Conservation (phyloP, 1,140 invertebrate genomes). For the Macrostomum lignano region DNA sequence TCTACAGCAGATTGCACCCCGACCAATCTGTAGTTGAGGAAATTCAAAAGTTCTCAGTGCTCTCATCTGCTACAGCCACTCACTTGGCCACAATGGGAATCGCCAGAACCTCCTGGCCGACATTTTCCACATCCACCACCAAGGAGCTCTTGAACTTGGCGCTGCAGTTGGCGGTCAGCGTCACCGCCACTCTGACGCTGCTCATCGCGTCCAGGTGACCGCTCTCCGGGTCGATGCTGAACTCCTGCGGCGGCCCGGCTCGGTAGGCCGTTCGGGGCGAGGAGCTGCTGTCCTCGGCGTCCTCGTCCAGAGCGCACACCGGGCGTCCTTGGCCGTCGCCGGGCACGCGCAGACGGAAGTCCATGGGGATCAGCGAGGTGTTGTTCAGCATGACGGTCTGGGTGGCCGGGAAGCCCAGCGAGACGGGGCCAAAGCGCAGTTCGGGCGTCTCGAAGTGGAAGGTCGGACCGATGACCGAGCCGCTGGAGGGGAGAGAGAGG, state of each 20-base stretch:
- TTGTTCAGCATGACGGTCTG: conserved; percentile 17
- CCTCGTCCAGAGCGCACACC: conserved; percentile 5
- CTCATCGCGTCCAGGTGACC: not conserved
- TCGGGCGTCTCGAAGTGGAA: conserved; percentile 24
- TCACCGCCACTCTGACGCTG: not conserved
- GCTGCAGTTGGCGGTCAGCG: not conserved
- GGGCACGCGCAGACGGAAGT: conserved; percentile 18
- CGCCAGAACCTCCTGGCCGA: conserved; percentile 21
- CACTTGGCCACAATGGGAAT: conserved; percentile 26
- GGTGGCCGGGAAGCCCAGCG: conserved; percentile 18
- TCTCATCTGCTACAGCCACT: not conserved
- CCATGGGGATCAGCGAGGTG: conserved; percentile 26
- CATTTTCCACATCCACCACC: conserved; percentile 26
- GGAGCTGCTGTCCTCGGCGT: not conserved
- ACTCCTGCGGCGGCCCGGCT: not conserved
- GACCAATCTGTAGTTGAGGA: not conserved
- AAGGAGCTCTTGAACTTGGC: conserved; percentile 20
- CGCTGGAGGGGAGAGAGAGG: conserved; percentile 12
- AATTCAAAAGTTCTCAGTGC: too few relatives aligned
- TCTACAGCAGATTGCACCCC: too few relatives aligned
- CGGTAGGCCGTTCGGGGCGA: not conserved
- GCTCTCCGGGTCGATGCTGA: not conserved
- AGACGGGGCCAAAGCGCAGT: conserved; percentile 24
- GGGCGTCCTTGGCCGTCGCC: conserved; percentile 16
- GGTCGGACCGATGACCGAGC: conserved; percentile 25